Evolutionary conservation across 2,888 invertebrate species (phyloP).

Genomic region (Macropis europaea): DNA sequence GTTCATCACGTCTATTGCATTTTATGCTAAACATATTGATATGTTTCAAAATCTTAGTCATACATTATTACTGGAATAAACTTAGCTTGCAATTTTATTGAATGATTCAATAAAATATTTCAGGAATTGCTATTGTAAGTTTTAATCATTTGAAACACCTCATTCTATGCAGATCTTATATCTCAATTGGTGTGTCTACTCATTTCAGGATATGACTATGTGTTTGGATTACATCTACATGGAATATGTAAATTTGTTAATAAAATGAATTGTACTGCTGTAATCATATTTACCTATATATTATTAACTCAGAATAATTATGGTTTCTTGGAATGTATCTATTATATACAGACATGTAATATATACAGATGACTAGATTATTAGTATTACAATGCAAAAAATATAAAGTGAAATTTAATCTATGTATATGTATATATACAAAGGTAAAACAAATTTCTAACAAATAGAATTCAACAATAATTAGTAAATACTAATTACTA

Average conservation of each 20-base stretch:
- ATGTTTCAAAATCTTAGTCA: too few species aligned
- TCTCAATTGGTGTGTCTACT: background rate
- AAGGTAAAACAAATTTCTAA: background rate
- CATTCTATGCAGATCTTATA: background rate
- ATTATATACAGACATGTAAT: too few species aligned
- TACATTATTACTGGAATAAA: too few species aligned
- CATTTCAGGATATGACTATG: background rate
- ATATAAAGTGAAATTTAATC: conserved; percentile 1
- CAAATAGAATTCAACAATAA: background rate
- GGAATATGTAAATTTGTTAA: background rate
- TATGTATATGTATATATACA: background rate
- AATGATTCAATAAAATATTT: background rate
- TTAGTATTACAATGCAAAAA: conserved; percentile 2
- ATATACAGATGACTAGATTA: conserved; percentile 32
- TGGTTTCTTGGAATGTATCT: background rate
- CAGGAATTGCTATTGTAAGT: background rate
- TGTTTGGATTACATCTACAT: background rate
- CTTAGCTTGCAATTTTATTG: background rate
- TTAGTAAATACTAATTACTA: background rate
- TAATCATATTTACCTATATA: background rate
- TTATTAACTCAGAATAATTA: conserved; percentile 4
- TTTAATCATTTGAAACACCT: background rate
- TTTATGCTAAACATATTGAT: too few species aligned
- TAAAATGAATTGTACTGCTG: background rate
- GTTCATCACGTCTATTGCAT: too few species aligned